phyloP scores from a whole-genome alignment of 2,797 vertebrate genomes.

The Chelmon rostratus region DNA sequence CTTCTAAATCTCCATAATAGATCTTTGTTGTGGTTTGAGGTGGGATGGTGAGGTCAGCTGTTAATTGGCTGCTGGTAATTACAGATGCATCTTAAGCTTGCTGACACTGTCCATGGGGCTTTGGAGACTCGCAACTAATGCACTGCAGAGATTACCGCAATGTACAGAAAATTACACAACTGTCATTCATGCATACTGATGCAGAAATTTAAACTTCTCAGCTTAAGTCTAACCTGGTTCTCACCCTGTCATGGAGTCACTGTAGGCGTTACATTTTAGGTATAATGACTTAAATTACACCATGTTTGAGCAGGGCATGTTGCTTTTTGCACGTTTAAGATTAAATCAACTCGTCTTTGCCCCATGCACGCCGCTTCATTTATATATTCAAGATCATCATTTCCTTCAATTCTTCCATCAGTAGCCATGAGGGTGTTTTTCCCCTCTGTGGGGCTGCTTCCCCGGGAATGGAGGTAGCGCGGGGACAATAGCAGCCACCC shows the following conservation, averaged over 20 bases:
- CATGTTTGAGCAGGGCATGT: neutral
- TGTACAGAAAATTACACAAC: slow-evolving; percentile 53
- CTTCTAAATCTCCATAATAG: slow-evolving; percentile 78
- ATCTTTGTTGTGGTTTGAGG: slow-evolving; percentile 81
- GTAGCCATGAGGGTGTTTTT: slow-evolving; percentile 47
- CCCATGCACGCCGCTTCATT: slow-evolving; percentile 23
- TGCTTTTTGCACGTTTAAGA: slow-evolving; percentile 16
- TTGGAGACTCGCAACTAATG: slow-evolving; percentile 65
- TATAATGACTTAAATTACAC: slow-evolving; percentile 12
- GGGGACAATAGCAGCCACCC: slow-evolving; percentile 84
- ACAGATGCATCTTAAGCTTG: slow-evolving; percentile 80
- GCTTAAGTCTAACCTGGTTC: slow-evolving; percentile 38
- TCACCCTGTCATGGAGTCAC: slow-evolving; percentile 19
- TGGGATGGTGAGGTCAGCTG: slow-evolving; percentile 79
- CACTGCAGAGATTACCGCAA: slow-evolving; percentile 56
- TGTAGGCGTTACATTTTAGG: slow-evolving; percentile 1
- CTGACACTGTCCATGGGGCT: slow-evolving; percentile 75
- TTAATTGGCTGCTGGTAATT: slow-evolving; percentile 84
- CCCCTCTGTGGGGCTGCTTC: slow-evolving; percentile 54
- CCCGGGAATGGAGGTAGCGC: slow-evolving; percentile 59
- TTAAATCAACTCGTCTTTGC: slow-evolving; percentile 17
- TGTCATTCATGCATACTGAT: slow-evolving; percentile 34
- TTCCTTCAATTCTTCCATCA: slow-evolving; percentile 37
- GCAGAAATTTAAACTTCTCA: slow-evolving; percentile 50
- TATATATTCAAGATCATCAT: slow-evolving; percentile 39